Evolutionary conservation across 2,888 invertebrate genomes (phyloP).

Genomic region (Cantharis rufa): DNA sequence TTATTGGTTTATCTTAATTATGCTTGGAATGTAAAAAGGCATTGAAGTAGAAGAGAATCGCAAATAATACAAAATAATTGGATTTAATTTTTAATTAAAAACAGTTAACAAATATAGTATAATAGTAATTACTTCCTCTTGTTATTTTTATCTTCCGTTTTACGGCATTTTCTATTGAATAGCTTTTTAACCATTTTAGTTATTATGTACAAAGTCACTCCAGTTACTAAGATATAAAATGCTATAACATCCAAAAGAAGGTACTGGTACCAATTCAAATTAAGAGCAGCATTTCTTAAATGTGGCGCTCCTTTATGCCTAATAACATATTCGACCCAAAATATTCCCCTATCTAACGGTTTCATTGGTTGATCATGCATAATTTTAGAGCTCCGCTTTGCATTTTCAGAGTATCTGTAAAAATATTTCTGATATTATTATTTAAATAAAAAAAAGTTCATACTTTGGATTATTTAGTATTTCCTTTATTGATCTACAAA

Average conservation of each 20-base stretch:
- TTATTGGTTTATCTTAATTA: too few species aligned
- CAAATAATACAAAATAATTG: too few species aligned
- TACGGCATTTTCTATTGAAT: background rate
- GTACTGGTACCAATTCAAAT: constrained; percentile 37
- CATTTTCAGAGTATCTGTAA: constrained; percentile 36
- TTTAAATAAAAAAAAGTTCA: too few species aligned
- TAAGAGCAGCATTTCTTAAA: constrained; percentile 29
- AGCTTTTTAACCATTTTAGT: background rate
- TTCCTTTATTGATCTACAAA: too few species aligned
- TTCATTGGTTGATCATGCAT: constrained; percentile 37
- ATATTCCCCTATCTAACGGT: constrained; percentile 37
- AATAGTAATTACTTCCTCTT: background rate
- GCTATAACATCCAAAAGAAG: constrained; percentile 30
- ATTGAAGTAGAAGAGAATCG: too few species aligned
- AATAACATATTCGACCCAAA: constrained; percentile 42
- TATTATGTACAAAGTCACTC: background rate
- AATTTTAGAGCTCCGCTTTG: constrained; percentile 31
- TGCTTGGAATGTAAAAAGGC: too few species aligned
- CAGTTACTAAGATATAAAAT: constrained; percentile 1
- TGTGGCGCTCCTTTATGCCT: constrained; percentile 41
- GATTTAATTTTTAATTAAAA: too few species aligned
- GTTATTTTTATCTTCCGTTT: background rate
- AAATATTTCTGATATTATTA: too few species aligned
- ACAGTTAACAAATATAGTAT: too few species aligned
- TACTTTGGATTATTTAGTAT: too few species aligned